These are phyloP conservation scores for Echinarachnius parma DNA, from an alignment of 53 echinoderm and acorn worm genomes.

Conservation along the genomic window DNA sequence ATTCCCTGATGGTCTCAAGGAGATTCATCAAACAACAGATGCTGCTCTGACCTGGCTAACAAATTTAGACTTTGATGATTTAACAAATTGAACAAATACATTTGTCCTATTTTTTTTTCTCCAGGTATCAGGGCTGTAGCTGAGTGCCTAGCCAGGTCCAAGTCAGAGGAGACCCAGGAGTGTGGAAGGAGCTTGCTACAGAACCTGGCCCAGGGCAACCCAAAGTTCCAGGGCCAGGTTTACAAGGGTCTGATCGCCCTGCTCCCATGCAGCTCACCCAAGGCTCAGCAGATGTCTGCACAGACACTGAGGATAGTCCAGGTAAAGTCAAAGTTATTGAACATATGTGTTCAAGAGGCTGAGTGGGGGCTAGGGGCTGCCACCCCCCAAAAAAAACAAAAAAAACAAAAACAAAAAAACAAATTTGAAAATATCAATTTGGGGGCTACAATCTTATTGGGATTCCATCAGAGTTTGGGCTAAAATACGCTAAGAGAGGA, in stretches of 20 bases:
- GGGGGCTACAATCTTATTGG: background rate
- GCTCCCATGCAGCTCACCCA: constrained; percentile 85
- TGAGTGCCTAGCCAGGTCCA: constrained; percentile 90
- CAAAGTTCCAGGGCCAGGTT: constrained; percentile 89
- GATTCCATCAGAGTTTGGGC: background rate
- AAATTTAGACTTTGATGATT: too few relatives aligned
- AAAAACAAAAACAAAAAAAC: background rate
- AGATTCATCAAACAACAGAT: too few relatives aligned
- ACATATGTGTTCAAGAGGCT: background rate
- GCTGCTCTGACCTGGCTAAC: too few relatives aligned
- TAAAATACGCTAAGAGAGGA: too few relatives aligned
- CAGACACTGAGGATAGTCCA: constrained; percentile 93
- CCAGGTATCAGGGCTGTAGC: constrained; percentile 89
- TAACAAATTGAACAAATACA: too few relatives aligned
- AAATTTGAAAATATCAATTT: background rate
- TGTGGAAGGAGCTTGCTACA: constrained; percentile 78
- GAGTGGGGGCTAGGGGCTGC: too few relatives aligned
- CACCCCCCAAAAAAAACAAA: too few relatives aligned
- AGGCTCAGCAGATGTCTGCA: constrained; percentile 96
- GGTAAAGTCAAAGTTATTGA: constrained; percentile 23
- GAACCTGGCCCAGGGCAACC: constrained; percentile 96
- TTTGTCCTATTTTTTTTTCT: too few relatives aligned
- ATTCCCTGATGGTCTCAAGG: too few relatives aligned
- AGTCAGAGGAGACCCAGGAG: constrained; percentile 92
- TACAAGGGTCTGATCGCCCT: constrained; percentile 95